Percentiles rank a stretch among this genome's conserved stretches.
phyloP scores from a whole-genome alignment of 2,113 vertebrate genomes.

The Gorsachius goisagi region DNA sequence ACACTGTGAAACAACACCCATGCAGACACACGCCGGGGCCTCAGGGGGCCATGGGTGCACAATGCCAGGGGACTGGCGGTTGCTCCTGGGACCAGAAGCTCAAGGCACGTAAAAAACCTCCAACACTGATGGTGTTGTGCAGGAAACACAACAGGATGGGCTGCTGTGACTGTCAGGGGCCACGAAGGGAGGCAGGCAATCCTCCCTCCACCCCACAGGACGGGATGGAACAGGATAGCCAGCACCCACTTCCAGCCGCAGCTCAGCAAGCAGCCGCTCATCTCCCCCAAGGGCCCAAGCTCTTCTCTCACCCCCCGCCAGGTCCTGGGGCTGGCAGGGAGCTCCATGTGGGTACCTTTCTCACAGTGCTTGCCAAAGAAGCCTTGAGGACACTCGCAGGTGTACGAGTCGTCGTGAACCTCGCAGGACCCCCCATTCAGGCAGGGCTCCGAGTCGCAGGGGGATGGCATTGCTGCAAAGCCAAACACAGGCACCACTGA shows the following conservation, averaged over 20 bases:
- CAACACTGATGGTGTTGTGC: neutral
- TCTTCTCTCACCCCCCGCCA: neutral
- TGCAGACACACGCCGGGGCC: accelerated
- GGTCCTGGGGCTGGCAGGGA: neutral
- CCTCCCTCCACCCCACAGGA: neutral
- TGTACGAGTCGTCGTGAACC: constrained; percentile 84
- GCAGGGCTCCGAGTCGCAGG: constrained; percentile 95
- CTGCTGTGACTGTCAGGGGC: neutral
- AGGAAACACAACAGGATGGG: neutral
- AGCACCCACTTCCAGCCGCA: neutral
- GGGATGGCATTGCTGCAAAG: constrained; percentile 89
- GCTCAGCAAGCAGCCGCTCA: neutral
- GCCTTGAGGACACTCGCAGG: constrained; percentile 87
- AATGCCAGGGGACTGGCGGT: neutral
- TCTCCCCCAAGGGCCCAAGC: neutral
- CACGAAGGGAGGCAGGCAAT: neutral
- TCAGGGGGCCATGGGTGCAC: accelerated
- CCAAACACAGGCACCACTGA: neutral
- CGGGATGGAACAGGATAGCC: neutral
- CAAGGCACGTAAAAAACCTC: neutral
- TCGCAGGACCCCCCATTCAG: constrained; percentile 92
- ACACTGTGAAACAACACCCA: accelerated
- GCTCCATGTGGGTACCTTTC: constrained; percentile 78
- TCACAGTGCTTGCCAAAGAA: constrained; percentile 91
- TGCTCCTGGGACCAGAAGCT: neutral